Base-by-base conservation (phyloP, 2,113 vertebrate genomes). In the Columba janthina region DNA sequence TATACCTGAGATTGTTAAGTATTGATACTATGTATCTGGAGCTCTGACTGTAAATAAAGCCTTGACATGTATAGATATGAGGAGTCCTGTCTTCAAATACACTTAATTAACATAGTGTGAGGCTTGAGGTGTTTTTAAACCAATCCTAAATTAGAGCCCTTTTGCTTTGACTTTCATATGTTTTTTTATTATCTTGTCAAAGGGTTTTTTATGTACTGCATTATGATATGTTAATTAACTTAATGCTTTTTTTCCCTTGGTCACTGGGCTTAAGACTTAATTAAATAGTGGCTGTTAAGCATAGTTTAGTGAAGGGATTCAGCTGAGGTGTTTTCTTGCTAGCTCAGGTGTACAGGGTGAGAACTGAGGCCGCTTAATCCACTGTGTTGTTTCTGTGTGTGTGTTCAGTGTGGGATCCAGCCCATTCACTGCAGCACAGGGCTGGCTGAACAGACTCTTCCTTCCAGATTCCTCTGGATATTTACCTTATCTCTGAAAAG, bases 301-400 rank as follows among this genome's bases (percentile, higher is more conserved):
- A 7, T 34, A 31, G 36, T 44, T 74, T 21, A 32, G 44, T 7
- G 32, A 28, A 36, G 40, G 54, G n/a, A 36, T 70, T 50, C 50
- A 64, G 69, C 69, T 58, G 84, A 36, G 40, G 16, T 69, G 65
- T 50, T 32, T 72, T 36, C 34, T 60, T n/a, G 17, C 26, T 62
- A 58, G 6, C 51, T 81, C 13, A 48, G 56, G 38, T 50, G 28
- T 5, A 6, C 22, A 9, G 65, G 28, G 5, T 15, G 38, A 36
- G 14, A 5, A 2, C 25, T 3, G 3, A 29, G 58, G 50, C 50
- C 1, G 4, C 22, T 34, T 38, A 0, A 34, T 38, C 25, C 2
- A 1, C 11, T 21, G 0, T 21, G 6, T 6, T 42, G 34, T 51
- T 44, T 44, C 16, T 16, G 16, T 44, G 42, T 44, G 42, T 44